These are phyloP conservation scores for Cataglyphis cursor DNA, from an alignment of 2,888 invertebrate species.

Conservation along the genomic window DNA sequence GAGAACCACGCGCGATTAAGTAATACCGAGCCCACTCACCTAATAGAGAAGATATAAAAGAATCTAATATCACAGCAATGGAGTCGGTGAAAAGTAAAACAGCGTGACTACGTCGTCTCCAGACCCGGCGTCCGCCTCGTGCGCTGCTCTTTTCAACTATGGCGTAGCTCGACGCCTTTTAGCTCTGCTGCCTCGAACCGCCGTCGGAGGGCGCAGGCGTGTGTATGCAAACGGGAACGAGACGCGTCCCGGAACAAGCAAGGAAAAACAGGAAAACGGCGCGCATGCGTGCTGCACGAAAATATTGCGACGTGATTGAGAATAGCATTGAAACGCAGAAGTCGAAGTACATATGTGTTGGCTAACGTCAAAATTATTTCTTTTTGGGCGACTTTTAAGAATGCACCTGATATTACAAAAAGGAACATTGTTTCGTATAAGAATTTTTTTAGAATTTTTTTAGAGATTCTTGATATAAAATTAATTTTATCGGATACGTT, in stretches of 20 bases:
- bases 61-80: constrained; percentile 82
- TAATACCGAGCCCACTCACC: constrained; percentile 67
- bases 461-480: background rate
- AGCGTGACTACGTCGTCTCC: constrained; percentile 73
- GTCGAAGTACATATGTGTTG: constrained; percentile 8
- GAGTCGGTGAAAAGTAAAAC: constrained; percentile 77
- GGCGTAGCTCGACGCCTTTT: constrained; percentile 81
- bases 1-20: background rate
- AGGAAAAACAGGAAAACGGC: constrained; percentile 72
- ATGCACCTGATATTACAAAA: background rate
- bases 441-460: background rate
- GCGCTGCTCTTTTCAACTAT: constrained; percentile 85
- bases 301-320: constrained; percentile 65
- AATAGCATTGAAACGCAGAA: constrained; percentile 59
- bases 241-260: constrained; percentile 58
- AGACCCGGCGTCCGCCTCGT: constrained; percentile 81
- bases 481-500: no score
- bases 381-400: background rate
- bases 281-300: constrained; percentile 72
- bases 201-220: constrained; percentile 75
- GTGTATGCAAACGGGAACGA: constrained; percentile 71
- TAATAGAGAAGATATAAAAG: constrained; percentile 74
- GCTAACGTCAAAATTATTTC: background rate
- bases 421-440: background rate
- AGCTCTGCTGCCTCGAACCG: constrained; percentile 56